Conservation (phyloP, 2,888 invertebrate species). For the Ernsta delagoae region DNA sequence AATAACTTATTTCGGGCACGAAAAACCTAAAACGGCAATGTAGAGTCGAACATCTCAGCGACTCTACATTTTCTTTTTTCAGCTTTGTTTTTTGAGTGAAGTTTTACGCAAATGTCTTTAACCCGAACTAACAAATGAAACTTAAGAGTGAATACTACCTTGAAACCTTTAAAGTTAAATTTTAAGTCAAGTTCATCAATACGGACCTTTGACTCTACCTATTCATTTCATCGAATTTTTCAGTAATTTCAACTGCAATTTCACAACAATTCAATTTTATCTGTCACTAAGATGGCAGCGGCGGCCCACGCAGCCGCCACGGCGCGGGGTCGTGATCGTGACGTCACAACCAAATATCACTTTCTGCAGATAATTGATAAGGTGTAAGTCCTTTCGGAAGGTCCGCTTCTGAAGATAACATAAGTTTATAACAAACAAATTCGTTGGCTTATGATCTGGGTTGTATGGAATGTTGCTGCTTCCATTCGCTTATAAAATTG, state of each 20-base stretch:
- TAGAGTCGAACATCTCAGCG: no score
- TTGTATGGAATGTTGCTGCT: neutral
- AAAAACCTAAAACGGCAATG: no score
- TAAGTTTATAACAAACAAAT: constrained; percentile 12
- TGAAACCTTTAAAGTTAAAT: no score
- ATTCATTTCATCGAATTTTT: neutral
- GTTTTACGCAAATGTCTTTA: no score
- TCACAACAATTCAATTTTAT: constrained; percentile 8
- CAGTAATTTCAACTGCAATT: constrained; percentile 6
- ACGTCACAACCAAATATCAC: constrained; percentile 48
- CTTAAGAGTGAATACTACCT: no score
- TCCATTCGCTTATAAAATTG: neutral
- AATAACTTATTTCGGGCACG: no score
- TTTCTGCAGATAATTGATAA: constrained; percentile 40
- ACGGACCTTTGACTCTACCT: neutral
- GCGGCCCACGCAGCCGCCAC: constrained; percentile 46
- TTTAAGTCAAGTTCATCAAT: no score
- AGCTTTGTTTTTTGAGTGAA: no score
- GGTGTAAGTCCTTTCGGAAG: constrained; percentile 22
- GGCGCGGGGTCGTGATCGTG: constrained; percentile 44
- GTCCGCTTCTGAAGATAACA: constrained; percentile 17
- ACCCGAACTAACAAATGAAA: no score
- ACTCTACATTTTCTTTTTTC: no score
- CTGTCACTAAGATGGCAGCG: constrained; percentile 38
- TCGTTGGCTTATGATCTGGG: constrained; percentile 1